Evolutionary conservation across 2,888 invertebrate genomes (phyloP).

Genomic region (Pardosa pseudoannulata): DNA sequence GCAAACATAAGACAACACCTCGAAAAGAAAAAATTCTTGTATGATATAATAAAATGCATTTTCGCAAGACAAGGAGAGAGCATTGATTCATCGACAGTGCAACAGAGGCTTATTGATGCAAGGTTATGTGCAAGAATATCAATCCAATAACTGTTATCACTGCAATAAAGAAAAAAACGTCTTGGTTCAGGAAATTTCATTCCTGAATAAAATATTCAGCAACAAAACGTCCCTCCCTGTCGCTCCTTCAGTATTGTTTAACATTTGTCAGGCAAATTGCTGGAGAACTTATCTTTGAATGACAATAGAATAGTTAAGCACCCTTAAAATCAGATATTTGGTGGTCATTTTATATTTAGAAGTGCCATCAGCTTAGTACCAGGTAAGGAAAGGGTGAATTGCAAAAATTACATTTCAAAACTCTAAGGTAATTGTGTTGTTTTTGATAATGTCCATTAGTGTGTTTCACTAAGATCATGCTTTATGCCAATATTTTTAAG

Average conservation of each 20-base stretch:
- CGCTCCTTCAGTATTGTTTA: not conserved
- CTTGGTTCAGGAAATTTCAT: not conserved
- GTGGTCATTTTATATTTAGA: not conserved
- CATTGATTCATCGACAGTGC: not conserved
- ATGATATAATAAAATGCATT: constrained; percentile 25
- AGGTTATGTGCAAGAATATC: not conserved
- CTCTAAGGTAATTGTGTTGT: not conserved
- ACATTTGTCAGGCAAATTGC: not conserved
- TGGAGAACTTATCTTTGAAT: not conserved
- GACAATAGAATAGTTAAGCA: not conserved
- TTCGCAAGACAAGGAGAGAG: constrained; percentile 13
- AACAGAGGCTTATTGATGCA: constrained; percentile 5
- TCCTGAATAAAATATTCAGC: not conserved
- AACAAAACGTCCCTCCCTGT: not conserved
- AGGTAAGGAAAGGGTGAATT: not conserved
- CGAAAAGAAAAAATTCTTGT: constrained; percentile 15
- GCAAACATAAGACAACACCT: constrained; percentile 19
- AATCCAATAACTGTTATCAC: not conserved
- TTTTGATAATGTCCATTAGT: not conserved
- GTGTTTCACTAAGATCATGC: too few species aligned
- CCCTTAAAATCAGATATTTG: not conserved
- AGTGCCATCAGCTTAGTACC: not conserved
- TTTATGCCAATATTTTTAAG: not conserved
- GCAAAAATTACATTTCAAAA: not conserved
- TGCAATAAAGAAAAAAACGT: not conserved